These are phyloP conservation scores for Sialis lutaria DNA, from an alignment of 2,888 invertebrate genomes.

Conservation along the genomic window DNA sequence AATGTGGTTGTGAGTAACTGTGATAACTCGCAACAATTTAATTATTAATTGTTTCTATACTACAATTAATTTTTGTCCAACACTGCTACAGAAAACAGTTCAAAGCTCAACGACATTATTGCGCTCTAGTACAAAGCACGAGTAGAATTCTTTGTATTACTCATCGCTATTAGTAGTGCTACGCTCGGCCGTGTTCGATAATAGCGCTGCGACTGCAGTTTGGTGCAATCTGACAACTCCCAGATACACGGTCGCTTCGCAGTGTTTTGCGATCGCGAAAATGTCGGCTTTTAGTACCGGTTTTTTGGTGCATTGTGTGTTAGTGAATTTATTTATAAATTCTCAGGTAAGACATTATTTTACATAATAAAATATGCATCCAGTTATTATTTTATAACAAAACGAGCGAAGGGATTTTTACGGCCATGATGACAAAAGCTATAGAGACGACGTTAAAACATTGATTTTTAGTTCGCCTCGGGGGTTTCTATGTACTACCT, in stretches of 20 bases:
- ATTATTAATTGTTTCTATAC: too few species aligned
- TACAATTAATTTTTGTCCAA: too few species aligned
- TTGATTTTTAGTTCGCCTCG: slow-evolving; percentile 2
- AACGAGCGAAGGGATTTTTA: background rate
- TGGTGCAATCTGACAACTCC: slow-evolving; percentile 6
- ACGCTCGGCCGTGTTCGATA: slow-evolving; percentile 1
- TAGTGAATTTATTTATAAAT: background rate
- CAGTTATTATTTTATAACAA: background rate
- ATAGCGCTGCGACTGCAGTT: slow-evolving; percentile 4
- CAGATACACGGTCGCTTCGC: background rate
- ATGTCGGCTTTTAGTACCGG: slow-evolving; percentile 4
- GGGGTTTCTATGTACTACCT: too few species aligned
- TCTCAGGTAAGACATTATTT: slow-evolving; percentile 1
- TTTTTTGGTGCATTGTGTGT: slow-evolving; percentile 5
- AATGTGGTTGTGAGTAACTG: too few species aligned
- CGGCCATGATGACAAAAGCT: slow-evolving; percentile 1
- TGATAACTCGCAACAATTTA: too few species aligned
- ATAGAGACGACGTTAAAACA: slow-evolving; percentile 4
- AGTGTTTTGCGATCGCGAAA: background rate
- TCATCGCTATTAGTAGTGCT: background rate
- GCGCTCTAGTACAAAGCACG: background rate
- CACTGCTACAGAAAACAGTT: too few species aligned
- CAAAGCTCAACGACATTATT: too few species aligned
- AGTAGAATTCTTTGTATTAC: background rate
- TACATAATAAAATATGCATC: background rate